These are phyloP conservation scores for Girardia tigrina DNA, from an alignment of 2,888 invertebrate species.

Conservation along the genomic window DNA sequence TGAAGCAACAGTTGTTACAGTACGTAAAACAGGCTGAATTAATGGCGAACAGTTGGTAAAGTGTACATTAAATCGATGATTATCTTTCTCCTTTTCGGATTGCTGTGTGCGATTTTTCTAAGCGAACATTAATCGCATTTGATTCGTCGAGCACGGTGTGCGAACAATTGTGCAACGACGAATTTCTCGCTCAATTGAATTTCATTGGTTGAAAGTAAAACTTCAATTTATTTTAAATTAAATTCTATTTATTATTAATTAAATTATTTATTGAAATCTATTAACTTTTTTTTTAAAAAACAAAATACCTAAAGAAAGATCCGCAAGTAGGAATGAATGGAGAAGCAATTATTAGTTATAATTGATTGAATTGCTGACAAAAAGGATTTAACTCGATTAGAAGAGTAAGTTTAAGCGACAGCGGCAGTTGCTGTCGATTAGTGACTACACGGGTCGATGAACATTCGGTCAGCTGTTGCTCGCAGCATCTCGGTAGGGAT, in stretches of 20 bases:
- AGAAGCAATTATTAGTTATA: background rate
- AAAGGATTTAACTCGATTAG: conserved; percentile 16
- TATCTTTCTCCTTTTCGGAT: background rate
- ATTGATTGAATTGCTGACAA: conserved; percentile 17
- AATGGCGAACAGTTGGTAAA: background rate
- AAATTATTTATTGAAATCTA: background rate
- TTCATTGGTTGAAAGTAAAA: background rate
- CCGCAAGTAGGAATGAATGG: background rate
- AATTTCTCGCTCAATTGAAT: background rate
- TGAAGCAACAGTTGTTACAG: conserved; percentile 19
- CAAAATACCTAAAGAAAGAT: background rate
- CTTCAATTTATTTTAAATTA: background rate
- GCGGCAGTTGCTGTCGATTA: conserved; percentile 8
- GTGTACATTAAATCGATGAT: conserved; percentile 4
- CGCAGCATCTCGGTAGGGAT: conserved; percentile 5
- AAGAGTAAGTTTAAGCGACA: background rate
- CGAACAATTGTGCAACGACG: conserved; percentile 11
- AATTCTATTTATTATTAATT: background rate
- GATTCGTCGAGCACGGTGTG: background rate
- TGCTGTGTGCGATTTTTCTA: background rate
- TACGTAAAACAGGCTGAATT: conserved; percentile 13
- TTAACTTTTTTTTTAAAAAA: background rate
- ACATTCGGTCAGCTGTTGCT: conserved; percentile 20
- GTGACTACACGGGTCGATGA: conserved; percentile 19
- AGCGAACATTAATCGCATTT: background rate